Percentiles rank a stretch among this genome's conserved stretches.
Conservation (phyloP, 2,113 vertebrate genomes). For the Prunella himalayana region DNA sequence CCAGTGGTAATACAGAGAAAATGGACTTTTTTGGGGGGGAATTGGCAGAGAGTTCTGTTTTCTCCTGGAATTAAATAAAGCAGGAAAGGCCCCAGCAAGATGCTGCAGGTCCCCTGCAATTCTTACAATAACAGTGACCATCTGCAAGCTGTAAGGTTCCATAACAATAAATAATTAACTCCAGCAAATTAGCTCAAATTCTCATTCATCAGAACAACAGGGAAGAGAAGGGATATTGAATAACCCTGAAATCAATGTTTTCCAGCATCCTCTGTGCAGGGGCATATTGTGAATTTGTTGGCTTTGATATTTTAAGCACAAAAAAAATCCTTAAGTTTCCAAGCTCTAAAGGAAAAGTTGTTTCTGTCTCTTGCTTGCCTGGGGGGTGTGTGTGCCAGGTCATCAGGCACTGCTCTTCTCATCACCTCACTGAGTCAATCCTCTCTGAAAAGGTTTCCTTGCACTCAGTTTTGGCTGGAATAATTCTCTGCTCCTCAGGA, state of each 20-base stretch:
- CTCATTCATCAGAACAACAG: neutral
- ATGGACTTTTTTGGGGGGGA: neutral
- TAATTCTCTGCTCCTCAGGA: neutral
- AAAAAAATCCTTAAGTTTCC: fast-evolving
- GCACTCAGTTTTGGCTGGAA: neutral
- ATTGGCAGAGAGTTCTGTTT: neutral
- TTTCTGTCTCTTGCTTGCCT: neutral
- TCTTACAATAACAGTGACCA: neutral
- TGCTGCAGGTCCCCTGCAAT: neutral
- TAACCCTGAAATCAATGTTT: neutral
- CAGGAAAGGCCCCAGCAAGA: neutral
- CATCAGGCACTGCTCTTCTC: neutral
- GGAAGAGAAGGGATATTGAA: neutral
- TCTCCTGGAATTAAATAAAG: neutral
- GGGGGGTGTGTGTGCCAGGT: neutral
- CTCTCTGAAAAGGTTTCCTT: neutral
- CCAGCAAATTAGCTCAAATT: neutral
- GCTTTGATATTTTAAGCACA: neutral
- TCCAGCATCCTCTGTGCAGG: neutral
- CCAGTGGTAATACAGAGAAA: neutral
- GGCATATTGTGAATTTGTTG: neutral
- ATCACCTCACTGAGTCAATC: neutral
- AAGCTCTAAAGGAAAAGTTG: neutral
- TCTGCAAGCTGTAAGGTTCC: neutral
- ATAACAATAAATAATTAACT: neutral